Evolutionary conservation across 2,113 vertebrate genomes (phyloP).

Genomic region (Macroglossus sobrinus): DNA sequence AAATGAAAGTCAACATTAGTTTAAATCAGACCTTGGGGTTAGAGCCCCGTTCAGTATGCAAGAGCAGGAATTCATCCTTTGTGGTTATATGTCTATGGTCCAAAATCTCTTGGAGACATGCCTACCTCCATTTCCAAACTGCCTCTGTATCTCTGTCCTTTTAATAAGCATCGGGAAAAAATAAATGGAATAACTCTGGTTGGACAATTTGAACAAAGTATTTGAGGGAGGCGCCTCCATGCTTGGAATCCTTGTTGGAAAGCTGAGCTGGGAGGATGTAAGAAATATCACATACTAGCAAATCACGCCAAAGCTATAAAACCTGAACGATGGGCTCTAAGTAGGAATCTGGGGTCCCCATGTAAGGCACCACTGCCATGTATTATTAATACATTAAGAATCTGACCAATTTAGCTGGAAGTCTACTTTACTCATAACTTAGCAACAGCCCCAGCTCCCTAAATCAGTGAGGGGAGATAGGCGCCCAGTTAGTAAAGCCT

Average conservation of each 20-base stretch:
- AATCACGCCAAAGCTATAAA: neutral
- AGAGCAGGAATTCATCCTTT: slow-evolving; percentile 7
- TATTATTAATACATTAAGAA: neutral
- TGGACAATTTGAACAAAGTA: neutral
- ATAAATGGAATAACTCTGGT: neutral
- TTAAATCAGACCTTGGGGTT: neutral
- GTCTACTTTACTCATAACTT: neutral
- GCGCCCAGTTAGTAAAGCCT: neutral
- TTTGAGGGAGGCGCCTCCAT: neutral
- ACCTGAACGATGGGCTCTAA: neutral
- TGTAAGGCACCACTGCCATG: neutral
- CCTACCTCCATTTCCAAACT: neutral
- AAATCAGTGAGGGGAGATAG: neutral
- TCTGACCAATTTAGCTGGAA: neutral
- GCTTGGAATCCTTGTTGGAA: neutral
- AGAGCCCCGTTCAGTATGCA: neutral
- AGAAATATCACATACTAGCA: neutral
- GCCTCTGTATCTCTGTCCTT: neutral
- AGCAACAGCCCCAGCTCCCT: neutral
- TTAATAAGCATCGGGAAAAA: neutral
- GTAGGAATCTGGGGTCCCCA: neutral
- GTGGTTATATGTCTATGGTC: neutral
- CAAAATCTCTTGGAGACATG: neutral
- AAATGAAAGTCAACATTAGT: neutral
- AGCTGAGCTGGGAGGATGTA: neutral